Conservation (phyloP, 2,888 invertebrate genomes). For the Dilophus febrilis region DNA sequence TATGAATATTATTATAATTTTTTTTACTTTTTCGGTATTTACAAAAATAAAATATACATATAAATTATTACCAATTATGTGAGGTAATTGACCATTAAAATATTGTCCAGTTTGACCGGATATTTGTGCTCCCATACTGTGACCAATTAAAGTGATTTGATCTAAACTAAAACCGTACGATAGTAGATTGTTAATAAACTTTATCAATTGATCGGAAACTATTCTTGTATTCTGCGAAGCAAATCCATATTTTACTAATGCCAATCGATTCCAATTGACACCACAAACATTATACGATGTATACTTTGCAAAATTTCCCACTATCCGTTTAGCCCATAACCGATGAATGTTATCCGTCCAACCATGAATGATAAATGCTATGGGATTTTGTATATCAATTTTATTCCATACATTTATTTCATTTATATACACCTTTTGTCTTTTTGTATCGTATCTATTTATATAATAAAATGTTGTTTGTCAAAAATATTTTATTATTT, state of each 20-base stretch:
- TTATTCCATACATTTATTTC: not conserved
- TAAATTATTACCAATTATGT: slow-evolving; percentile 6
- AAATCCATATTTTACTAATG: not conserved
- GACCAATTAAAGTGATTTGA: not conserved
- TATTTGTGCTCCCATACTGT: slow-evolving; percentile 3
- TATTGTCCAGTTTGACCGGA: not conserved
- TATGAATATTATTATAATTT: too few relatives aligned
- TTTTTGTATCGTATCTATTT: too few relatives aligned
- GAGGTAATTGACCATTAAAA: not conserved
- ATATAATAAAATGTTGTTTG: too few relatives aligned
- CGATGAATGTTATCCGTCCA: slow-evolving; percentile 2
- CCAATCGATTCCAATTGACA: slow-evolving; percentile 1
- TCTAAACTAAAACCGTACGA: not conserved
- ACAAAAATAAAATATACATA: too few relatives aligned
- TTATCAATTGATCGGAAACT: not conserved
- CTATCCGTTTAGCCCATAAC: not conserved
- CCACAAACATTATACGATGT: slow-evolving; percentile 1
- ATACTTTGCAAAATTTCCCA: not conserved
- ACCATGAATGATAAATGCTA: slow-evolving; percentile 3
- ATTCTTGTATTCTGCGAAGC: not conserved
- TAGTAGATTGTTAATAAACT: not conserved
- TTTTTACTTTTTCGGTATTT: too few relatives aligned
- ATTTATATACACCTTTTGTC: too few relatives aligned
- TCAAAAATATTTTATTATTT: too few relatives aligned
- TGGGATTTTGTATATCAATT: not conserved